Evolutionary conservation across 1,140 invertebrate genomes (phyloP), one percentile per base, ranked within the genome.

Genomic region (Eueides isabella): DNA sequence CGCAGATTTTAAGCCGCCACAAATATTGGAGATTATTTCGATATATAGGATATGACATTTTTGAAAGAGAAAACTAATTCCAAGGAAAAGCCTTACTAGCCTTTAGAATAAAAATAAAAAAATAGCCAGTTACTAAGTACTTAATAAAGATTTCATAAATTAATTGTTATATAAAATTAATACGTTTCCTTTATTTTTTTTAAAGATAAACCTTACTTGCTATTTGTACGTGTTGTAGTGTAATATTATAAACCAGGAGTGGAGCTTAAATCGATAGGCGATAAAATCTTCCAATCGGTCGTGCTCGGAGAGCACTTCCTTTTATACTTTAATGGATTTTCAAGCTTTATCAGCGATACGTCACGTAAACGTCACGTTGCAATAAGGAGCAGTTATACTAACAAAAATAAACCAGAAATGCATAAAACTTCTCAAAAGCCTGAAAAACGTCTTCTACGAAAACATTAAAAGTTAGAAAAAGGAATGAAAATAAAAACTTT

Each of bases 221-320:
- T 48, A 9, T 48, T 48, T 19, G n/a, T 48, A 48, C 6, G n/a
- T 19, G n/a, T 44, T 44, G n/a, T n/a, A 44, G 6, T 2, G 41
- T 23, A 48, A 48, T 48, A 48, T 48, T 48, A 48, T n/a, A 48
- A 48, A n/a, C n/a, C 9, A 28, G 65, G 44, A 61, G 55, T 61
- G 44, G 65, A 63, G 33, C 41, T 41, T 55, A 73, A 73, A 73
- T 73, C 65, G 65, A 73, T 73, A 73, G 30, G 23, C 31, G 71
- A 67, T 73, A 73, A 66, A 67, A 73, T 73, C 71, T 73, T 38
- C 23, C 48, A 31, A 67, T 67, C 71, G 71, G 44, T 55, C 62
- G 28, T 38, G 44, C 63, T 44, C 28, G 5, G 64, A 72, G 63
- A 66, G 44, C 29, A 33, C 44, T 61, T 55, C 48, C 19, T 55